Percentiles rank a stretch among this genome's conserved stretches.
These are phyloP conservation scores for Adelosebastes latens DNA, from an alignment of 2,797 vertebrate species.

Conservation along the genomic window DNA sequence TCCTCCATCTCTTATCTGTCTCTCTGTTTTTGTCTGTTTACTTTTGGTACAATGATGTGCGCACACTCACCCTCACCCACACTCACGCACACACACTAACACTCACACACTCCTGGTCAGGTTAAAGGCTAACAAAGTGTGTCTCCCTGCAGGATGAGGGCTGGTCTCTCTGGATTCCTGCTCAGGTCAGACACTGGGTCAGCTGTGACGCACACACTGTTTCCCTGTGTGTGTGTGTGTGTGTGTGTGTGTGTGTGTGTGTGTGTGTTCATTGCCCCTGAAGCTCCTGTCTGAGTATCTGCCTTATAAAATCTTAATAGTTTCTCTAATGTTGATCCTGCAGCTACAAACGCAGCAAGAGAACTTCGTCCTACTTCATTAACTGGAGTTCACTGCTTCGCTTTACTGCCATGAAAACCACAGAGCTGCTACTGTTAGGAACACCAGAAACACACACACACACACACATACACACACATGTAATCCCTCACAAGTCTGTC, in stretches of 20 bases:
- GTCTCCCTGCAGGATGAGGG: constrained; percentile 56
- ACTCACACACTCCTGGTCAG: constrained; percentile 9
- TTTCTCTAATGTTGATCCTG: constrained; percentile 37
- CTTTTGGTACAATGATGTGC: background rate
- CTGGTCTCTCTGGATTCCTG: constrained; percentile 60
- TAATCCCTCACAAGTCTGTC: background rate
- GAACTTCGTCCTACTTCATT: constrained; percentile 21
- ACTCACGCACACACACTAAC: background rate
- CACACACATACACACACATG: background rate
- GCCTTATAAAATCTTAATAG: constrained; percentile 54
- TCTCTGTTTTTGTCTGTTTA: background rate
- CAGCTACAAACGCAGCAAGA: constrained; percentile 55
- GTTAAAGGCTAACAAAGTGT: constrained; percentile 33
- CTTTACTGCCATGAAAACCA: constrained; percentile 28
- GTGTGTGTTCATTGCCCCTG: constrained; percentile 28
- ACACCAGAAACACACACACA: background rate
- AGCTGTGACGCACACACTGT: constrained; percentile 38
- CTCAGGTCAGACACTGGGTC: constrained; percentile 47
- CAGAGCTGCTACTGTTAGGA: constrained; percentile 37
- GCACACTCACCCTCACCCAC: background rate
- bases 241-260: constrained; percentile 11
- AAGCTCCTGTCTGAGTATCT: constrained; percentile 59
- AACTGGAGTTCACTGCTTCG: constrained; percentile 27
- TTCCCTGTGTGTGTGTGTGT: background rate
- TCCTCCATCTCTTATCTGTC: background rate